phyloP scores from a whole-genome alignment of 2,888 invertebrate species.

The Epirrhoe alternata region DNA sequence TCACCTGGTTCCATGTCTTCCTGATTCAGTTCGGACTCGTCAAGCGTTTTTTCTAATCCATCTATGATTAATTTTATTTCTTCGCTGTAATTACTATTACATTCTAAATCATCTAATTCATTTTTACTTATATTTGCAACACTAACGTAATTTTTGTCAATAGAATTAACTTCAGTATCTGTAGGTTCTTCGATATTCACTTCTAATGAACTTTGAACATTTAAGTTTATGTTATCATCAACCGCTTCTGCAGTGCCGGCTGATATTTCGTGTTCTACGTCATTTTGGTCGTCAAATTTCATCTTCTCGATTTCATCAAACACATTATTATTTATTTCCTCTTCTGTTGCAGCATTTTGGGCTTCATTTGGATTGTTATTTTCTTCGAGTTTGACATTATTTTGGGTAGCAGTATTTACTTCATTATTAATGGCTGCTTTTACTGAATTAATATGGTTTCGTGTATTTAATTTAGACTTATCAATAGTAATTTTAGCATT shows the following conservation, averaged over 20 bases:
- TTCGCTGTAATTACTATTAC: background rate
- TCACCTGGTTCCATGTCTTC: constrained; percentile 8
- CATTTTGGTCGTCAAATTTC: background rate
- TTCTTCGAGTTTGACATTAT: constrained; percentile 4
- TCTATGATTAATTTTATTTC: background rate
- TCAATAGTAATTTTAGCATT: background rate
- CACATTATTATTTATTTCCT: background rate
- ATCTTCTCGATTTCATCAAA: background rate
- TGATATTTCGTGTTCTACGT: background rate
- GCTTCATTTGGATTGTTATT: background rate
- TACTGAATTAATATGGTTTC: background rate
- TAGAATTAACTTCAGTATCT: background rate
- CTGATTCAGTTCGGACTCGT: background rate
- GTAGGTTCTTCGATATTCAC: background rate
- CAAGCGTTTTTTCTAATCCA: background rate
- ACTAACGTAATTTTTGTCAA: background rate
- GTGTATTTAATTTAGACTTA: background rate
- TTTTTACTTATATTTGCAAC: background rate
- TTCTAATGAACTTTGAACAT: background rate
- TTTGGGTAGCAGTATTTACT: constrained; percentile 16
- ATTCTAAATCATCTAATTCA: background rate
- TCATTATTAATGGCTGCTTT: constrained; percentile 22
- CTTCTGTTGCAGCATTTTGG: background rate
- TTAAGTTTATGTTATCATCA: background rate
- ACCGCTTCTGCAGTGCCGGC: background rate